Base-by-base conservation (phyloP, 2,797 vertebrate species). In the Takifugu ocellatus region DNA sequence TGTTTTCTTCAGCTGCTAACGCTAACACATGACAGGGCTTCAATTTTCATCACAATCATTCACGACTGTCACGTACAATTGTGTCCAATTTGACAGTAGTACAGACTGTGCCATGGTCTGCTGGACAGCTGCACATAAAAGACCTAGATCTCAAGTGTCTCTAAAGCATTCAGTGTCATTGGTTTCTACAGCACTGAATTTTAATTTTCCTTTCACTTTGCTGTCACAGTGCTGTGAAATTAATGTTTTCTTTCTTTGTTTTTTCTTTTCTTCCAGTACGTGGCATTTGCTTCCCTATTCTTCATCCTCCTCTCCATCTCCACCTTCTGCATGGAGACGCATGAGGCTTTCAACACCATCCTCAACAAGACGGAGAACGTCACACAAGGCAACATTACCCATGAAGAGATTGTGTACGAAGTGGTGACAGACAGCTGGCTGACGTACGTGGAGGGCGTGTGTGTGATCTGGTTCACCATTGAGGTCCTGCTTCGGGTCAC, bases 281-380 rank as follows among this genome's bases (percentile, higher is more conserved):
- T 98, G 91, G 97, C 97, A 53, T 98, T 98, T 58, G 94, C 94
- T 84, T 99, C 97, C 63, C 94, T 99, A 54, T 95, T 98, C 91
- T 99, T 99, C 93, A 99, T 99, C 88, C 93, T 99, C 92, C 93
- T 99, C 89, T 99, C 97, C 88, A 99, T 99, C 91, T 98, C 97
- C 77, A 99, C 97, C 63, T 99, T 99, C 92, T 99, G 97, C 89
- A 94, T 99, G 90, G 97, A 99, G 93, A 99, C 97, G 45, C 97
- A 99, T 0, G 95, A 99, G 91, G 93, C 94, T 84, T 99, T 99
- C 91, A 99, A 99, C 87, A 94, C 94, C 79, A 95, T 98, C 75
- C 78, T 94, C 87, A 98, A 96, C 91, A 95, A 91, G 90, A 97
- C 96, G 1, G 96, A 98, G 86, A 97, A 91, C 16, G 89, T 96